Evolutionary conservation across 2,113 vertebrate species (phyloP).

Genomic region (Ictidomys tridecemlineatus): DNA sequence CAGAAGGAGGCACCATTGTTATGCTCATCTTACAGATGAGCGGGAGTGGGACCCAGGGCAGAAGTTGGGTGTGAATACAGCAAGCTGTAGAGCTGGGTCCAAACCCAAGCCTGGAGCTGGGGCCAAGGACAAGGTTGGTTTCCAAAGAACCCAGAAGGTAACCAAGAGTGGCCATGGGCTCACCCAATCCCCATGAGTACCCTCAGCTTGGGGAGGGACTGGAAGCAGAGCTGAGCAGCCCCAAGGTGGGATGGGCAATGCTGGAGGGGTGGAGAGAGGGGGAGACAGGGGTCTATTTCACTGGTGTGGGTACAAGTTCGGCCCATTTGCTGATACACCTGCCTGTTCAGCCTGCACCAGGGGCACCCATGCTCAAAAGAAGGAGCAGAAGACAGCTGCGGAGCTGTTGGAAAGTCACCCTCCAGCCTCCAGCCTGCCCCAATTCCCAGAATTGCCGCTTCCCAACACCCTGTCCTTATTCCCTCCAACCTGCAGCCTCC

Average conservation of each 20-base stretch:
- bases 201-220: neutral
- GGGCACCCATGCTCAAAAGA: neutral
- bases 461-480: neutral
- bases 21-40: neutral
- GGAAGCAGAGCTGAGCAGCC: no score
- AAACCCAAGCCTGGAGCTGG: neutral
- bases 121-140: neutral
- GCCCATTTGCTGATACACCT: no score
- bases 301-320: neutral
- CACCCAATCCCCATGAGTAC: neutral
- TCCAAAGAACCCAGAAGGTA: neutral
- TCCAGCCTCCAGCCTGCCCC: neutral
- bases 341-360: neutral
- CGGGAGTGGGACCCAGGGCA: neutral
- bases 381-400: neutral
- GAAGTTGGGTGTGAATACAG: neutral
- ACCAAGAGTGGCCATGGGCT: neutral
- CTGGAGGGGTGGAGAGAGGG: neutral
- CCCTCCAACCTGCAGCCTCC: no score
- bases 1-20: neutral
- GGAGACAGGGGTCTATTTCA: neutral
- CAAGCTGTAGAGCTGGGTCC: neutral
- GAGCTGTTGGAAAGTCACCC: neutral
- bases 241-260: accelerated
- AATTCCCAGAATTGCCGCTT: neutral